Percentiles rank a stretch among this genome's conserved stretches.
Conservation (phyloP, 2,888 invertebrate genomes). For the Trissolcus brochymenae region DNA sequence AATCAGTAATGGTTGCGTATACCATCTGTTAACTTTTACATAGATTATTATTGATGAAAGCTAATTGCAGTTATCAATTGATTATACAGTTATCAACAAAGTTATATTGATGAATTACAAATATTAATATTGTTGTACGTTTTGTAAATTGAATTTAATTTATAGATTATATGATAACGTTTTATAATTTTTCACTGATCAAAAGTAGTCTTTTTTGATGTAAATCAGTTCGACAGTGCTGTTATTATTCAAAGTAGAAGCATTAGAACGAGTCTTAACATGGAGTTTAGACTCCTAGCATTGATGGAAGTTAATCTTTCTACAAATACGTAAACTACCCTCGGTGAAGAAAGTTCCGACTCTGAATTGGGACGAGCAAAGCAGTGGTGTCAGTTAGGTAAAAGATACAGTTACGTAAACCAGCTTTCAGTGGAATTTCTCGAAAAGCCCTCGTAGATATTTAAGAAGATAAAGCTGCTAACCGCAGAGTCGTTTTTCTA, state of each 20-base stretch:
- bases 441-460: constrained; percentile 33
- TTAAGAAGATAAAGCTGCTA: constrained; percentile 40
- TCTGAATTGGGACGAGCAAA: constrained; percentile 19
- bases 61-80: constrained; percentile 16
- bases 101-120: background rate
- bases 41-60: constrained; percentile 3
- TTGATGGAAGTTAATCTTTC: constrained; percentile 50
- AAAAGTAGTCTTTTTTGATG: too few species aligned
- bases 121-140: constrained; percentile 4
- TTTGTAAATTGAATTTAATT: background rate
- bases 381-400: constrained; percentile 34
- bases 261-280: constrained; percentile 36
- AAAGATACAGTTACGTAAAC: constrained; percentile 20
- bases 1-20: constrained; percentile 10
- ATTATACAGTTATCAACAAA: constrained; percentile 4
- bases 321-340: constrained; percentile 50
- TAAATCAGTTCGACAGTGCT: constrained; percentile 20
- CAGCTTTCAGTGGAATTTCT: constrained; percentile 19
- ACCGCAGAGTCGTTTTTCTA: constrained; percentile 8
- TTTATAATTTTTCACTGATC: too few species aligned
- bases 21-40: constrained; percentile 24
- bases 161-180: background rate
- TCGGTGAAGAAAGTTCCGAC: constrained; percentile 38
- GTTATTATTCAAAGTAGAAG: constrained; percentile 43
- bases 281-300: constrained; percentile 37